Conservation (phyloP, 1,140 invertebrate genomes). For the Popillia japonica region DNA sequence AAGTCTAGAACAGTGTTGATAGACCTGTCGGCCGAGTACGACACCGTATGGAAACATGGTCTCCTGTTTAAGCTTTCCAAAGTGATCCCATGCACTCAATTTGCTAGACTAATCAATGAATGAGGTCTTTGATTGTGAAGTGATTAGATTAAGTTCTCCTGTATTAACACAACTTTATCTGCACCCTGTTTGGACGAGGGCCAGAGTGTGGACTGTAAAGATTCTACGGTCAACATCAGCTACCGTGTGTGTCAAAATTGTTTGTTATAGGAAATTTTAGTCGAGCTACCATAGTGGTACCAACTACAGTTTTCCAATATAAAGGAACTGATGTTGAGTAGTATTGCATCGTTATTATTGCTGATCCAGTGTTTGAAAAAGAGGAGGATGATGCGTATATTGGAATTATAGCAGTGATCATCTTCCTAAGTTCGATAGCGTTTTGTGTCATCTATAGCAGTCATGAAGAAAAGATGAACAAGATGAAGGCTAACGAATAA, state of each 20-base stretch:
- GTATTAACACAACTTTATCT: background rate
- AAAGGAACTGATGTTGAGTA: background rate
- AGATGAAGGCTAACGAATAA: too few species aligned
- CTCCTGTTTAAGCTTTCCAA: too few species aligned
- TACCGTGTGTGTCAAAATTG: background rate
- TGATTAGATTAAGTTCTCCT: background rate
- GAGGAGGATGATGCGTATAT: background rate
- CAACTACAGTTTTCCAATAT: background rate
- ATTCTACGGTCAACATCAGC: background rate
- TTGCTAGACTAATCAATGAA: too few species aligned
- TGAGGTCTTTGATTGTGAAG: background rate
- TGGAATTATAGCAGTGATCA: too few species aligned
- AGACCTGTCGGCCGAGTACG: too few species aligned
- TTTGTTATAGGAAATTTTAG: background rate
- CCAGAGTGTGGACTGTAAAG: background rate
- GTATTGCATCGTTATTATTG: background rate
- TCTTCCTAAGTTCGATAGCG: too few species aligned
- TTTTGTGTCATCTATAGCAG: too few species aligned
- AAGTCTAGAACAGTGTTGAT: too few species aligned
- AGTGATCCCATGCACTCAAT: too few species aligned
- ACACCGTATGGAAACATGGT: too few species aligned
- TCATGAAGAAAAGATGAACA: too few species aligned
- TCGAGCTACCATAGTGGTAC: background rate
- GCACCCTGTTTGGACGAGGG: background rate
- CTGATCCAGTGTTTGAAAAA: background rate